A percentile compares a stretch with the other conserved stretches of the same genome.
Conservation (phyloP, 1,140 invertebrate genomes). For the Caerostris extrusa region DNA sequence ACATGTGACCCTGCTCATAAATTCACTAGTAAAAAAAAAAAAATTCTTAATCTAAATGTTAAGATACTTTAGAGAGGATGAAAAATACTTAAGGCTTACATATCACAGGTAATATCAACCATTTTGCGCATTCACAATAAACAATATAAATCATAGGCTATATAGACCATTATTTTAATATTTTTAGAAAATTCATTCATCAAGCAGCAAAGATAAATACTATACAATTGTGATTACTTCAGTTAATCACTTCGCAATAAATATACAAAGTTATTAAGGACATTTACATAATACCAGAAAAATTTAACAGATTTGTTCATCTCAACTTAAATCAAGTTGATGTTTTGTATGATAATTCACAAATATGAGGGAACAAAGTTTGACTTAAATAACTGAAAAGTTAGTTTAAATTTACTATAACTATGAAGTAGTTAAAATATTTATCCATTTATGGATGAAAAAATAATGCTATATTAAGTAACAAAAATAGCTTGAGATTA, state of each 20-base stretch:
- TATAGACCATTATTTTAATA: background rate
- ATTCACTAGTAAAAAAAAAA: background rate
- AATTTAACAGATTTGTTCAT: slow-evolving; percentile 13
- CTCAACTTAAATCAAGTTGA: slow-evolving; percentile 14
- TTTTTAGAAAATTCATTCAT: slow-evolving; percentile 54
- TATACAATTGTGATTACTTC: slow-evolving; percentile 51
- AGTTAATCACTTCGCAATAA: slow-evolving; percentile 20
- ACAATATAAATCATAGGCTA: background rate
- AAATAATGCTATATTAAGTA: slow-evolving; percentile 33
- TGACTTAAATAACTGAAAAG: background rate
- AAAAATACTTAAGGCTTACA: background rate
- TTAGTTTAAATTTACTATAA: background rate
- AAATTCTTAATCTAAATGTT: background rate
- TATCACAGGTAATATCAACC: slow-evolving; percentile 25
- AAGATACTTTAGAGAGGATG: background rate
- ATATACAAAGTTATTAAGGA: slow-evolving; percentile 49
- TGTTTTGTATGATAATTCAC: background rate
- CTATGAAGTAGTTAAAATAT: background rate
- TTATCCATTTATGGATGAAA: slow-evolving; percentile 4
- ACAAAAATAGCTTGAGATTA: slow-evolving; percentile 56
- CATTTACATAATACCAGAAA: slow-evolving; percentile 6
- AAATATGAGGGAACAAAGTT: background rate
- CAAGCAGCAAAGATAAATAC: slow-evolving; percentile 69
- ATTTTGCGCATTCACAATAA: background rate
- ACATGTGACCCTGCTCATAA: background rate